These are phyloP conservation scores for Xylocopa sonorina DNA, from an alignment of 1,140 invertebrate species.

Conservation along the genomic window DNA sequence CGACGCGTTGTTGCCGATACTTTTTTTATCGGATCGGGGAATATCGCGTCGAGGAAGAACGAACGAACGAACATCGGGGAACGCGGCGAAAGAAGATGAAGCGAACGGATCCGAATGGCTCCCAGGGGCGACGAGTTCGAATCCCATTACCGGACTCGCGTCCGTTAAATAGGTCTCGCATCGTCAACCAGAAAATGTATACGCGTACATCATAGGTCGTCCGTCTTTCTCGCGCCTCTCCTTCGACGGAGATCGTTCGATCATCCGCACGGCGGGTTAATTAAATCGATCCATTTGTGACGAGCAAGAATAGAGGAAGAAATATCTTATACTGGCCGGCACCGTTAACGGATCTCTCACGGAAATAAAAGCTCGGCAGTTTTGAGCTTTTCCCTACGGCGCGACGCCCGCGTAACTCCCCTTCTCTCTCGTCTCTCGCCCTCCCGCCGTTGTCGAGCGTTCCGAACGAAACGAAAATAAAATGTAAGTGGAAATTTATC, in stretches of 20 bases:
- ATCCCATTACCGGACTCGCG: conserved; percentile 83
- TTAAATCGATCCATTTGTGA: no score
- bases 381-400: conserved; percentile 59
- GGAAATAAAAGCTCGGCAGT: conserved; percentile 55
- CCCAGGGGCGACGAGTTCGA: conserved; percentile 79
- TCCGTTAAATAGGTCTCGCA: conserved; percentile 83
- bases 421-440: no score
- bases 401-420: conserved; percentile 63
- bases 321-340: neutral
- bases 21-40: conserved; percentile 6
- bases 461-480: conserved; percentile 81
- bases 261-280: conserved; percentile 29
- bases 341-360: conserved; percentile 35
- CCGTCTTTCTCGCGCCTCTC: no score
- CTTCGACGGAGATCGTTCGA: no score
- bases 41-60: no score
- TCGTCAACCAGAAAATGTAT: conserved; percentile 83
- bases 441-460: conserved; percentile 71
- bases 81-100: conserved; percentile 61
- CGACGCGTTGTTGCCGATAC: conserved; percentile 19
- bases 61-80: conserved; percentile 16
- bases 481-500: conserved; percentile 83
- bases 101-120: conserved; percentile 75
- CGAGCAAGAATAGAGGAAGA: no score
- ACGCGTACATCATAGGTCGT: no score